These are phyloP conservation scores for Gopherus flavomarginatus DNA, from an alignment of 2,113 vertebrate genomes.

Conservation along the genomic window DNA sequence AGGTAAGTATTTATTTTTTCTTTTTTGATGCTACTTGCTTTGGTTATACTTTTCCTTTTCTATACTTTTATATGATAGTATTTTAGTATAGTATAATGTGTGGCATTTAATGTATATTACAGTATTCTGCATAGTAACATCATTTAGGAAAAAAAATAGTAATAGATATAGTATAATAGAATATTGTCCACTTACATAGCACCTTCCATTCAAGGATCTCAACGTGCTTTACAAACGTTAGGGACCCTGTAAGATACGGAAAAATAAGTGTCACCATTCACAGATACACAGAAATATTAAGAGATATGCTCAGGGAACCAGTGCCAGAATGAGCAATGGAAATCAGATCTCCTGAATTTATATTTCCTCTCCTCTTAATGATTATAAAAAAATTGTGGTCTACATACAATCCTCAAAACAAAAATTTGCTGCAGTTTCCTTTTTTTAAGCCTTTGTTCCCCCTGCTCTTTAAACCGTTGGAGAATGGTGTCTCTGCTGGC, in stretches of 20 bases:
- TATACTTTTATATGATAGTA: not conserved
- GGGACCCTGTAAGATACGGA: not conserved
- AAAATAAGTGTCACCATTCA: not conserved
- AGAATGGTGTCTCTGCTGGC: not conserved
- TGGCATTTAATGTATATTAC: not conserved
- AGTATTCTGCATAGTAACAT: not conserved
- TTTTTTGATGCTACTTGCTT: not conserved
- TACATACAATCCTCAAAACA: constrained; percentile 1
- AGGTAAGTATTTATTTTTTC: not conserved
- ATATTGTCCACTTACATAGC: not conserved
- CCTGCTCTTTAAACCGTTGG: not conserved
- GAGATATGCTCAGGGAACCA: not conserved
- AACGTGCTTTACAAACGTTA: not conserved
- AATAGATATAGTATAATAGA: not conserved
- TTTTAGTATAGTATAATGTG: not conserved
- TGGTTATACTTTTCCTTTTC: not conserved
- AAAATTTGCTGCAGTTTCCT: not conserved
- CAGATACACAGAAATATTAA: not conserved
- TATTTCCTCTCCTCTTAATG: not conserved
- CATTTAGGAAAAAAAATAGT: not conserved
- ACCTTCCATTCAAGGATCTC: not conserved
- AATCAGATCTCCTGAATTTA: not conserved
- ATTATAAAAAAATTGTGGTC: not conserved
- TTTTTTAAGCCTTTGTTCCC: not conserved
- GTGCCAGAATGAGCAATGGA: not conserved